Evolutionary conservation across 2,113 vertebrate genomes (phyloP), one percentile per base, ranked within the genome.

Genomic region (Choloepus hoffmanni): DNA sequence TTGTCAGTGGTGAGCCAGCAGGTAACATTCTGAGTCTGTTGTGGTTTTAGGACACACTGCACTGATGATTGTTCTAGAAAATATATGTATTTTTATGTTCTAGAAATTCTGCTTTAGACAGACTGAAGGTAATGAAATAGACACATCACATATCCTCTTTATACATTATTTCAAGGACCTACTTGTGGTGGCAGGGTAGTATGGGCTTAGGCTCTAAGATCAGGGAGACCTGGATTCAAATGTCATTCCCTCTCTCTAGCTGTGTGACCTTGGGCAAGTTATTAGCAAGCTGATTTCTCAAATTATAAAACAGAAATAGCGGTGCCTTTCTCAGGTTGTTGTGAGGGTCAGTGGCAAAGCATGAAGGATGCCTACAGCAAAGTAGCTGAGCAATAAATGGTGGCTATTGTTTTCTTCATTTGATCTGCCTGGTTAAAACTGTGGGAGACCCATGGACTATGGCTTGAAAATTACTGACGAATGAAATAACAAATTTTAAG

Each of bases 391-490:
- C 23, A 16, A 18, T 77, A 63, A 45, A 26, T 26, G 60, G 12
- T 40, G 30, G 48, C 63, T 92, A 2, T 86, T 74, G 8, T 92
- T 73, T 67, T 58, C 23, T 9, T 45, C 18, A 14, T 53, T n/a
- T 28, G 60, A 85, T 72, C 43, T 76, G 82, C 65, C 58, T 63
- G 45, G 50, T 90, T 60, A 58, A 50, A 76, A 53, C 40, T 45
- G 28, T 28, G 48, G 58, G 58, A 10, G 67, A 45, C 26, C 73
- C 55, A 30, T 13, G 82, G 76, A 40, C 53, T 55, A 55, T 8
- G 62, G 48, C 36, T 92, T 73, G 55, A 84, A 90, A 74, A 65
- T 86, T 92, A 90, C 12, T 55, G 92, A 70, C 13, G 23, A 78
- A 50, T 72, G 74, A 30, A 72, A 36, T 78, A 92, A 65, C 10